Evolutionary conservation across 2,113 vertebrate species (phyloP).

Genomic region (Acanthisitta chloris): DNA sequence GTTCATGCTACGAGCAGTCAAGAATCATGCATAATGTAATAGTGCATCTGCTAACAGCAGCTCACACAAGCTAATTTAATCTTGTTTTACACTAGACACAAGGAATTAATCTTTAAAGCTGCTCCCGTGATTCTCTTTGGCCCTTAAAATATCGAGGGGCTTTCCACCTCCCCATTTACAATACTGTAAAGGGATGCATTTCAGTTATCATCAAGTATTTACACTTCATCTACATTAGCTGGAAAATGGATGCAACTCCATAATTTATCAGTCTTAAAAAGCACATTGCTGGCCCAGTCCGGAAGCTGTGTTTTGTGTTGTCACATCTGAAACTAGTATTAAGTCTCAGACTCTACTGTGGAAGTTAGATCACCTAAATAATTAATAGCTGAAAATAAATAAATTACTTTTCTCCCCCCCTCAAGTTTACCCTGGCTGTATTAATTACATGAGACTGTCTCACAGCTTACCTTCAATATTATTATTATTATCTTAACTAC

Average conservation of each 20-base stretch:
- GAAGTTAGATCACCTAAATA: not conserved
- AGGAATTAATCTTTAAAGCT: slow-evolving; percentile 74
- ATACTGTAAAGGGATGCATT: slow-evolving; percentile 40
- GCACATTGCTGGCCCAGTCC: not conserved
- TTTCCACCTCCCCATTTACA: slow-evolving; percentile 55
- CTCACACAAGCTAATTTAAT: slow-evolving; percentile 67
- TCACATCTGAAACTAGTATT: not conserved
- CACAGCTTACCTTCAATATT: not conserved
- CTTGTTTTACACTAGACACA: slow-evolving; percentile 70
- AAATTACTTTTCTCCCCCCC: not conserved
- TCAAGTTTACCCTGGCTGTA: not conserved
- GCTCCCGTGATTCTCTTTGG: slow-evolving; percentile 65
- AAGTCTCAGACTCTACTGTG: not conserved
- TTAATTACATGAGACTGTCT: not conserved
- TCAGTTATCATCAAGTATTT: slow-evolving; percentile 46
- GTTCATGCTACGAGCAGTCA: slow-evolving; percentile 67
- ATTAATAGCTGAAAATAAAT: not conserved
- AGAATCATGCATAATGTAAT: slow-evolving; percentile 79
- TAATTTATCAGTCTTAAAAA: slow-evolving; percentile 46
- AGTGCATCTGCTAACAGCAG: slow-evolving; percentile 71
- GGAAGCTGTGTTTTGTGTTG: not conserved
- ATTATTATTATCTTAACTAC: not conserved
- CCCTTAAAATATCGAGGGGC: slow-evolving; percentile 43
- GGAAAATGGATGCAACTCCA: slow-evolving; percentile 49
- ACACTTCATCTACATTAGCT: slow-evolving; percentile 55